Base-by-base conservation (phyloP, 2,113 vertebrate genomes). In the Boulengeromyrus knoepffleri region DNA sequence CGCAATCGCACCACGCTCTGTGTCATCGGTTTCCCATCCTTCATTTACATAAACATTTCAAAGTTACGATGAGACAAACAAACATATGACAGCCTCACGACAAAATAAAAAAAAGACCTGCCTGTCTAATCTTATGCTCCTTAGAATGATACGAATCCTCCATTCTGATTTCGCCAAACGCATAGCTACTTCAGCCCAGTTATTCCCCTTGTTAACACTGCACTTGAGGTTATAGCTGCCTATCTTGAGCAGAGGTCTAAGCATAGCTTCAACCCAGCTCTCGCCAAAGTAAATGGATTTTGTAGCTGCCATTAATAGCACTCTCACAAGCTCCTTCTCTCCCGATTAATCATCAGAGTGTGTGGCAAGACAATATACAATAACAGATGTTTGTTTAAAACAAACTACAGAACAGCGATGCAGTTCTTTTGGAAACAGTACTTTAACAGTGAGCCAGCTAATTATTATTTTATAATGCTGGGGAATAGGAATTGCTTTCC, bases 231-330 rank as follows among this genome's bases (percentile, higher is more conserved):
- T 87, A 87, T 52, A 27, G 47, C 19, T 47, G 8, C 2, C 13
- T 39, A 46, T 46, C 42, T 77, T 77, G 31, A 39, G 70, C 70
- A 77, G 31, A 7, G 74, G 74, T 42, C 74, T 80, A 17, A 86
- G 89, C 92, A 92, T 93, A 92, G 89, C 92, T 91, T 90, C 89
- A 91, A 91, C 91, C 91, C 92, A 91, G 86, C 87, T 24, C 91
- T 89, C 89, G 92, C 90, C 89, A 27, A 53, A 91, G 90, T 93
- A 90, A 85, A 93, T 85, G 62, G 92, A 91, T 95, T 95, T 95
- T 94, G 93, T 94, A 94, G 94, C 93, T 92, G 92, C 94, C 93
- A 95, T 94, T 93, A 94, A 90, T 83, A 70, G 91, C 91, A 90
- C 89, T 92, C 87, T 91, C 91, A 70, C 50, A 77, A 83, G 91